Conservation (phyloP, 2,797 vertebrate genomes). For the Okamejei kenojei region DNA sequence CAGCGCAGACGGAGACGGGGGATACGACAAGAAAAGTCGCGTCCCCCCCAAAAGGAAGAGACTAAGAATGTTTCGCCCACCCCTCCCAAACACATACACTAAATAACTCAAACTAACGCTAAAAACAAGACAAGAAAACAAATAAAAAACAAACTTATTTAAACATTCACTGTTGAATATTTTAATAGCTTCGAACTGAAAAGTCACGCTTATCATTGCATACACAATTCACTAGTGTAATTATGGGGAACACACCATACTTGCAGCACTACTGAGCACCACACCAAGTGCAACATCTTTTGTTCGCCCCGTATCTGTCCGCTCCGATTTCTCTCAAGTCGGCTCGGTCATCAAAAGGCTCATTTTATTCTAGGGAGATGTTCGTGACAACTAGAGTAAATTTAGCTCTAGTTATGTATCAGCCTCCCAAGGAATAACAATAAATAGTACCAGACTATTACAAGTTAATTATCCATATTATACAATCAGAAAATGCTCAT, state of each 20-base stretch:
- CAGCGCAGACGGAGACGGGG: too few relatives aligned
- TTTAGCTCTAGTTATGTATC: slow-evolving; percentile 75
- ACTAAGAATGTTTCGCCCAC: too few relatives aligned
- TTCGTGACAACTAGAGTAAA: slow-evolving; percentile 69
- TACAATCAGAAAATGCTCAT: background rate
- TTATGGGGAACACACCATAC: background rate
- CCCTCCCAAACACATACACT: too few relatives aligned
- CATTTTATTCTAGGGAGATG: slow-evolving; percentile 75
- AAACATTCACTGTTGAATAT: background rate
- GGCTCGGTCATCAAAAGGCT: slow-evolving; percentile 94
- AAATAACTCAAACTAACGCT: too few relatives aligned
- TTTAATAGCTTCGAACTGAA: background rate
- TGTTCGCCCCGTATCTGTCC: slow-evolving; percentile 99
- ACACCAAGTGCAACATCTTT: background rate
- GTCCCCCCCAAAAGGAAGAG: too few relatives aligned
- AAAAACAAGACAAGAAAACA: too few relatives aligned
- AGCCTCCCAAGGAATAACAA: slow-evolving; percentile 63
- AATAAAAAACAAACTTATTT: too few relatives aligned
- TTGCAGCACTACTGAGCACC: background rate
- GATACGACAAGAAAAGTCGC: too few relatives aligned
- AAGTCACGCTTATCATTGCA: background rate
- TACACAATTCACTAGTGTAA: background rate
- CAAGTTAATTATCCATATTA: background rate
- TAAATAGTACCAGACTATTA: background rate
- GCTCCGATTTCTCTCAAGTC: slow-evolving; percentile 93